Evolutionary conservation across 2,888 invertebrate genomes (phyloP), one percentile per base, ranked within the genome.

Genomic region (Hirtodrosophila histrioides): DNA sequence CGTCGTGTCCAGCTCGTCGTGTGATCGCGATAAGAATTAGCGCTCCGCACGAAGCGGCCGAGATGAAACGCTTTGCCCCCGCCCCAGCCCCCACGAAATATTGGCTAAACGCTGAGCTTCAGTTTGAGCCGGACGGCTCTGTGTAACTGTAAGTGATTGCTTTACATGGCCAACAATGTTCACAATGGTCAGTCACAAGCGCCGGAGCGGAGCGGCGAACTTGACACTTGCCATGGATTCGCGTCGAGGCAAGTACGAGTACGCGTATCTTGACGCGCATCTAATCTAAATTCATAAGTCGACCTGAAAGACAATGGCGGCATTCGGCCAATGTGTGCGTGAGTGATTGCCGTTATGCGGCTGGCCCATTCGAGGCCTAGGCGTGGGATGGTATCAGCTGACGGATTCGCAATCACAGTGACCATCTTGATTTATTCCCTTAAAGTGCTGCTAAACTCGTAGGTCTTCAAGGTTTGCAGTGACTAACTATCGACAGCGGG

Each of bases 11-110:
- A 73, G 66, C 53, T 57, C 67, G 72, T 66, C 69, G 85, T 81
- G 57, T 62, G 75, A 82, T 72, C 70, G 79, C 78, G 86, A 86
- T 86, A 86, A 86, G 81, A 85, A 88, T 86, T 82, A 67, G 66
- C 63, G 65, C 48, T 61, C 60, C 68, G 62, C 73, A 61, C 69
- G 66, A 40, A 70, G 84, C 88, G 88, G 86, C 53, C 46, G 69
- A 88, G 82, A 88, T 86, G 88, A 86, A 86, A 83, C 69, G 68
- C 66, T 68, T 66, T 35, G 39, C 45, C 10, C 9, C 29, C 43
- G 55, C 45, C 64, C 70, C 50, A 41, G 63, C 51, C 43, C 64
- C 70, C 50, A 44, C 63, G 39, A 62, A 64, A 76, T 69, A 54
- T 69, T 81, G 87, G 83, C 80, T 69, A 79, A 85, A 68, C 49